Conservation (phyloP, 1,140 invertebrate genomes). For the Subanguina moxae region DNA sequence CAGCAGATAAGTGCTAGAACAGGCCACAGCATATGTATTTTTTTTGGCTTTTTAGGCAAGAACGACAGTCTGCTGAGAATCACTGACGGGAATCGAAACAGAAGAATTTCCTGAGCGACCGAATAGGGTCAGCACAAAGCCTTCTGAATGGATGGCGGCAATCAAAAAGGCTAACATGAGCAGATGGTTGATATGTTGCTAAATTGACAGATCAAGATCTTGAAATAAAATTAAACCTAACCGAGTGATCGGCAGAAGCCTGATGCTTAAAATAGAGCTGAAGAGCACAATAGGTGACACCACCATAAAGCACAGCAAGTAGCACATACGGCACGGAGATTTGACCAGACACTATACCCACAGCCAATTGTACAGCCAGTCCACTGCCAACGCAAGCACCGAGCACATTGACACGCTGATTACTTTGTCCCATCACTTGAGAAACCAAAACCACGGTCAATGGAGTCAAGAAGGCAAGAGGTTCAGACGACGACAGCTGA, state of each 20-base stretch:
- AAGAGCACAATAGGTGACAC: constrained; percentile 14
- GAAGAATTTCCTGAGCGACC: too few relatives aligned
- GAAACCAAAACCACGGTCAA: constrained; percentile 13
- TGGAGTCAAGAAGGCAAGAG: constrained; percentile 24
- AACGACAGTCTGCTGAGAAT: too few relatives aligned
- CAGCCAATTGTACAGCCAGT: constrained; percentile 6
- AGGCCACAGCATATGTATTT: too few relatives aligned
- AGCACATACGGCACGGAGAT: constrained; percentile 17
- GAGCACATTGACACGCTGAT: constrained; percentile 2
- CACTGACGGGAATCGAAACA: too few relatives aligned
- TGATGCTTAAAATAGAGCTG: constrained; percentile 20
- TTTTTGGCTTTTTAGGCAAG: too few relatives aligned
- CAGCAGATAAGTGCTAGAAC: too few relatives aligned
- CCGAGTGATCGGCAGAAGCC: neutral
- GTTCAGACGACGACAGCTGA: constrained; percentile 15
- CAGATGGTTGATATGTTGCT: too few relatives aligned
- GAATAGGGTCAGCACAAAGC: too few relatives aligned
- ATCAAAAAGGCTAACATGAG: too few relatives aligned
- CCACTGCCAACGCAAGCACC: constrained; percentile 11
- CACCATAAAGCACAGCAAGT: constrained; percentile 14
- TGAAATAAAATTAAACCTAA: too few relatives aligned
- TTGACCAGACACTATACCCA: constrained; percentile 5
- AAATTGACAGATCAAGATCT: too few relatives aligned
- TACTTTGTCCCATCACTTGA: constrained; percentile 13
- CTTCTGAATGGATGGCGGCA: too few relatives aligned